Base-by-base conservation (phyloP, 2,888 invertebrate genomes). In the Noctua janthe region DNA sequence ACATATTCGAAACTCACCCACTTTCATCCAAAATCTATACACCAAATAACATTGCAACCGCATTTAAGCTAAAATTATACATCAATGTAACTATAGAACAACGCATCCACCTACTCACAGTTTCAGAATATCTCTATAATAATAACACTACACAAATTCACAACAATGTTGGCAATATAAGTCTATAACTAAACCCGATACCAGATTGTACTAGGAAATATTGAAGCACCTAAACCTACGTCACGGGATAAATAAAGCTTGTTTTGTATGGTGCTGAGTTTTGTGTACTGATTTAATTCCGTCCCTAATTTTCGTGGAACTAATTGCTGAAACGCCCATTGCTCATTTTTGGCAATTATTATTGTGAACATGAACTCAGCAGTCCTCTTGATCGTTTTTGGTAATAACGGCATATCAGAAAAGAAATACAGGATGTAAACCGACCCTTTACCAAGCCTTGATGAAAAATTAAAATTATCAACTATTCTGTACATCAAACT, bases 111-210 rank as follows among this genome's bases (percentile, higher is more conserved):
- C 64, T 64, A 69, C 13, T 17, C 39, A 29, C 56, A 74, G 67
- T 71, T 75, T 78, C 71, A 23, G 64, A 77, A 76, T 74, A 78
- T 59, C 67, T 59, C 71, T 75, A 35, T 69, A 74, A 29, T 77
- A 83, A 72, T 66, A 85, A 84, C 75, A 66, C 69, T n/a, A 49
- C 74, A 80, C 51, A 77, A 78, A 85, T 81, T 86, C 76, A 56
- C 51, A 78, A 86, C 87, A 75, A 75, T 82, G 76, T 82, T 54
- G 64, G 56, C 72, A 54, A 67, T 83, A 85, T 70, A 77, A 62
- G 72, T 77, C 74, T 47, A 20, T 76, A 87, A 75, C 66, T 76
- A 51, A 77, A 84, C 23, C 35, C 51, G 73, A 77, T 81, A 74
- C 64, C 64, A 71, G 78, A 72, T 49, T 43, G 69, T 71, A 82